Evolutionary conservation across 2,888 invertebrate species (phyloP), one percentile per base, ranked within the genome.

Genomic region (Hirtodrosophila confusa): DNA sequence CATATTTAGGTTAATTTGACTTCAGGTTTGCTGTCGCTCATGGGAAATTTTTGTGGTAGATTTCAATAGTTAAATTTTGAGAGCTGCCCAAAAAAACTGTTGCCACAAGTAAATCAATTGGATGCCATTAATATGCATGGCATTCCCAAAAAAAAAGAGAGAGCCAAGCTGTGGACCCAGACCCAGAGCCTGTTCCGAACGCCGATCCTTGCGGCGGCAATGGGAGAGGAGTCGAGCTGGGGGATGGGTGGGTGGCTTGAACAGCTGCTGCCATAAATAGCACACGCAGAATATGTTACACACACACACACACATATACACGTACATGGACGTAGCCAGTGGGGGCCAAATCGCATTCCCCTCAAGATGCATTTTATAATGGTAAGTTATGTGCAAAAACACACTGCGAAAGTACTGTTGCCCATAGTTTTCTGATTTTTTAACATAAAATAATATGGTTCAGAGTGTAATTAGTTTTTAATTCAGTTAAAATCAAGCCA

Each of bases 41-140:
- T 27, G 4, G 2, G 5, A 31, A 4, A 31, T 8, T 9, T 45
- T 45, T 33, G 35, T 51, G 47, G 39, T 36, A 33, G 17, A 49
- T 58, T 70, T 51, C 40, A 44, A 61, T 48, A 58, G 48, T 60
- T 51, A 54, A 40, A 47, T 54, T 70, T 51, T 51, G 31, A 44
- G 44, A 31, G 48, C 11, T 23, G 31, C 10, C 31, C 4, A 17
- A 50, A 37, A 35, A 29, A 29, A 62, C 65, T 47, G 63, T 55
- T 63, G 64, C 61, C 67, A 54, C 64, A 79, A 77, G 82, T 75
- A 70, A 82, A 85, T 83, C 86, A 82, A 83, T 83, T 75, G 86
- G 65, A 75, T 78, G 86, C 64, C 86, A 79, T 85, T 79, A 79
- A 79, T 79, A 82, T 85, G 70, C 86, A 69, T 74, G 69, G 53